phyloP scores from a whole-genome alignment of 2,113 vertebrate genomes.

The Nestor notabilis region DNA sequence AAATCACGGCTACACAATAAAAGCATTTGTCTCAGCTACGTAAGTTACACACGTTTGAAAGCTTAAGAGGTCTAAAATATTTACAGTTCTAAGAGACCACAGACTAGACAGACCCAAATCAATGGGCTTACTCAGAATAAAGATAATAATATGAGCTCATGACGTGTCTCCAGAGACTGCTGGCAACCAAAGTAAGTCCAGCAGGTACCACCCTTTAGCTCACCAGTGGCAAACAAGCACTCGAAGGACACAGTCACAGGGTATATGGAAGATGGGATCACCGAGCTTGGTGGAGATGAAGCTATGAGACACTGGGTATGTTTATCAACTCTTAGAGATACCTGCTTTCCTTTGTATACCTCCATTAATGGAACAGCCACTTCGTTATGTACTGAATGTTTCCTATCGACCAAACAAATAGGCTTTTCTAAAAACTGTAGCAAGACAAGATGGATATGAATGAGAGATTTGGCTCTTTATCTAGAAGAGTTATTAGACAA shows the following conservation, averaged over 20 bases:
- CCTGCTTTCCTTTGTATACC: rapidly evolving
- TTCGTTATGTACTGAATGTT: neutral
- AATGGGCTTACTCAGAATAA: neutral
- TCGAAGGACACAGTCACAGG: neutral
- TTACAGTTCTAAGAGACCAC: neutral
- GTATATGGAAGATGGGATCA: rapidly evolving
- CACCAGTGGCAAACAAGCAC: rapidly evolving
- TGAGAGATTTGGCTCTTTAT: neutral
- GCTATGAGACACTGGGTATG: neutral
- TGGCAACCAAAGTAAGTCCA: neutral
- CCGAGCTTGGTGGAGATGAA: neutral
- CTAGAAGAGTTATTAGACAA: neutral
- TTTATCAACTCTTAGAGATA: rapidly evolving
- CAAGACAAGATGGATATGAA: neutral
- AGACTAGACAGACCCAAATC: neutral
- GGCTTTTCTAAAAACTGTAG: neutral
- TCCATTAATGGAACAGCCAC: neutral
- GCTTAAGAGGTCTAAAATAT: neutral
- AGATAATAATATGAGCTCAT: rapidly evolving
- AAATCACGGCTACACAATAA: neutral
- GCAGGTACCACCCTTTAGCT: neutral
- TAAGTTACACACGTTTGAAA: neutral
- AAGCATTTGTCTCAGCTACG: rapidly evolving
- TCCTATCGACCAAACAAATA: neutral
- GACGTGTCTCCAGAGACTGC: neutral